phyloP scores from a whole-genome alignment of 1,140 invertebrate species.

The Orius laevigatus region DNA sequence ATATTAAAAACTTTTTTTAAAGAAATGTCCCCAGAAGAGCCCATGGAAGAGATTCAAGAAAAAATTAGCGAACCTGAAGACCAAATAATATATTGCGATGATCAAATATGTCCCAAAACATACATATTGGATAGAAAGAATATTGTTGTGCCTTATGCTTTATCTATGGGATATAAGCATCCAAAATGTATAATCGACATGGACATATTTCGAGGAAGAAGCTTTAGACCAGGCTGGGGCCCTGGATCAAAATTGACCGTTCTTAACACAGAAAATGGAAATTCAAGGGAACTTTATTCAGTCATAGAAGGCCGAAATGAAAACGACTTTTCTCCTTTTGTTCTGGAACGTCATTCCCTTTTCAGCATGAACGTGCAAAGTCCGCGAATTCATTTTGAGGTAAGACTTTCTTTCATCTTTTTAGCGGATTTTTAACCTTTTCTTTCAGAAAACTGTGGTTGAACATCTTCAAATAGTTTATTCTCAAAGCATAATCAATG shows the following conservation, averaged over 20 bases:
- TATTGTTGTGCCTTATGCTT: no score
- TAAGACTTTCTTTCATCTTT: not conserved
- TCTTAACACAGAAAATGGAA: not conserved
- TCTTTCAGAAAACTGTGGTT: constrained; percentile 25
- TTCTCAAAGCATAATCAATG: constrained; percentile 28
- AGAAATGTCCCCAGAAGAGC: no score
- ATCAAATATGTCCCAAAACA: not conserved
- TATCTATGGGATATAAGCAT: not conserved
- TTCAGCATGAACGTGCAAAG: not conserved
- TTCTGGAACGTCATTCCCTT: not conserved
- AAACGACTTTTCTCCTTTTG: constrained; percentile 2
- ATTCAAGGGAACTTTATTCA: not conserved
- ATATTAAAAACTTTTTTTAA: no score
- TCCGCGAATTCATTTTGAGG: not conserved
- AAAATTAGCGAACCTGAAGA: no score
- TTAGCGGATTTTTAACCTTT: constrained; percentile 10
- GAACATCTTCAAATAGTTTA: constrained; percentile 34
- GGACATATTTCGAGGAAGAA: constrained; percentile 9
- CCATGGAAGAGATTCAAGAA: no score
- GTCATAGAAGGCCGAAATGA: not conserved
- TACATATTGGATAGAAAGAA: not conserved
- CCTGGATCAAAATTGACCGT: not conserved
- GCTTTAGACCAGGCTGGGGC: constrained; percentile 15
- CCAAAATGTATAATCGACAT: constrained; percentile 13
- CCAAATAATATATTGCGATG: no score